A percentile compares a stretch with the other conserved stretches of the same genome.
Conservation (phyloP, 2,113 vertebrate species). For the Pterocles orientalis region DNA sequence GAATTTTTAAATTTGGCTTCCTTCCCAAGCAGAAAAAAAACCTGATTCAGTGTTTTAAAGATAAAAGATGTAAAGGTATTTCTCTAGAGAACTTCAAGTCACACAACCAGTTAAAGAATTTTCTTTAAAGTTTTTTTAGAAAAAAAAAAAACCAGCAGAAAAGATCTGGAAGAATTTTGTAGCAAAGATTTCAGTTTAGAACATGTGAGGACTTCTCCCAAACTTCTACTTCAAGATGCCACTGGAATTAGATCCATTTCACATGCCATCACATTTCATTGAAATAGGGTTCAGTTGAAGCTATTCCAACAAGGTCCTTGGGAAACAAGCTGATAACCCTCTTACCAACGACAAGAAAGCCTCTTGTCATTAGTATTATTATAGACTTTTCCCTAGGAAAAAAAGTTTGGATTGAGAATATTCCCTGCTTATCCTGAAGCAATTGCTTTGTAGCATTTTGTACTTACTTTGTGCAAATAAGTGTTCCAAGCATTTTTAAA, state of each 20-base stretch:
- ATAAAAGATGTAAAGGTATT: background rate
- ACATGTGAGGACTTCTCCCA: background rate
- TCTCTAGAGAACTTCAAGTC: background rate
- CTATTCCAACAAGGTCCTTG: background rate
- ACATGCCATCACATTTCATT: background rate
- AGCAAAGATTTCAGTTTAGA: background rate
- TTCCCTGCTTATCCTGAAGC: background rate
- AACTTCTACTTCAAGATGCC: background rate
- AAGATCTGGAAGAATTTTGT: background rate
- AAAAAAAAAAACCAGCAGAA: background rate
- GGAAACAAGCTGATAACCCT: background rate
- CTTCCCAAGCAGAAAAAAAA: background rate
- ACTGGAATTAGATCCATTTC: background rate
- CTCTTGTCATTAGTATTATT: background rate
- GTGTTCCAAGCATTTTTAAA: background rate
- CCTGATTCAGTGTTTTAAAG: background rate
- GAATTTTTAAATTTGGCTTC: background rate
- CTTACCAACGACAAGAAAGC: background rate
- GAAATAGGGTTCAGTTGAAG: background rate
- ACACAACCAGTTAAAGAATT: background rate
- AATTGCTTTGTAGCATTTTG: background rate
- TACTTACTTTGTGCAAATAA: background rate
- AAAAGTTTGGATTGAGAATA: background rate
- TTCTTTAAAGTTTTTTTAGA: background rate
- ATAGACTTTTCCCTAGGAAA: background rate